Percentiles rank a stretch among this genome's conserved stretches.
These are phyloP conservation scores for Cossypha dichroa DNA, from an alignment of 2,797 vertebrate genomes.

Conservation along the genomic window DNA sequence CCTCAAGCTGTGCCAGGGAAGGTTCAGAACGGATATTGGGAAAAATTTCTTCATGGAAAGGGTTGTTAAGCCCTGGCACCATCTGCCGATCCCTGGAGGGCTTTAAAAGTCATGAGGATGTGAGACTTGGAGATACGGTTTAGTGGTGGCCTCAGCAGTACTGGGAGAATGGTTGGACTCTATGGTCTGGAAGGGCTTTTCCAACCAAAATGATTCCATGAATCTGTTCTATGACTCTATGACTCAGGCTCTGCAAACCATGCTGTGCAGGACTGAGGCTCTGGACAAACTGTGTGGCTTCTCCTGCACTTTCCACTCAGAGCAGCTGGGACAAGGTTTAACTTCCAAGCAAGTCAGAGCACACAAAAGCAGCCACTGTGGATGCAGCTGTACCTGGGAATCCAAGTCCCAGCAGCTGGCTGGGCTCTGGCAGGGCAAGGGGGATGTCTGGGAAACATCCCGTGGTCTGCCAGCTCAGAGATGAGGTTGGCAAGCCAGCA, in stretches of 20 bases:
- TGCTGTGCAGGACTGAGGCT: neutral
- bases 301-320: neutral
- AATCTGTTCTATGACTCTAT: neutral
- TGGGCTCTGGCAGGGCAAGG: neutral
- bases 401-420: accelerated
- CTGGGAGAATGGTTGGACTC: neutral
- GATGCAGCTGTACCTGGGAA: accelerated
- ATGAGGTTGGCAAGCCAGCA: neutral
- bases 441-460: neutral
- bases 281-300: neutral
- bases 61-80: neutral
- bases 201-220: neutral
- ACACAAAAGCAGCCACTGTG: neutral
- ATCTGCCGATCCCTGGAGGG: neutral
- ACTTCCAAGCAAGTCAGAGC: neutral
- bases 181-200: neutral
- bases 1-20: neutral
- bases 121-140: neutral
- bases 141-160: neutral
- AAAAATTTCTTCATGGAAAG: neutral
- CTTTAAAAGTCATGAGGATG: neutral
- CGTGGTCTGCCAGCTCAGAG: neutral
- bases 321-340: neutral
- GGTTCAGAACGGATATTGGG: neutral
- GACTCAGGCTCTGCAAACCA: neutral